Evolutionary conservation across 1,140 invertebrate genomes (phyloP), one percentile per base, ranked within the genome.

Genomic region (Laupala kohalensis): DNA sequence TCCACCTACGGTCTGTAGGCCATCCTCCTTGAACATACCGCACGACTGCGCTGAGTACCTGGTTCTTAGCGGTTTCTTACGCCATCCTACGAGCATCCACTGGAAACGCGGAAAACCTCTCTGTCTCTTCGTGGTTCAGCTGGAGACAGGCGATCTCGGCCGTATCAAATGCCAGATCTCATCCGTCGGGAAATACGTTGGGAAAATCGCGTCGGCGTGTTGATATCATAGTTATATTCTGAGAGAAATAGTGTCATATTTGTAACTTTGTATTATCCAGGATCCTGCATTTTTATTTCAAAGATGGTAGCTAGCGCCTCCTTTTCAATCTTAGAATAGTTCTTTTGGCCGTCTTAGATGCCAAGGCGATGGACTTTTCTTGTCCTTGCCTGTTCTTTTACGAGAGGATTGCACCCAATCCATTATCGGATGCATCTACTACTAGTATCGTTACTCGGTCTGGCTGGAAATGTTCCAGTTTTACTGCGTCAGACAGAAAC

Each of bases 171-270:
- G 19, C 3, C 5, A 28, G 26, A 3, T 6, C 25, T 25, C 19
- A 28, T 68, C 25, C 67, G 2, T 5, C 25, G 2, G 67, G 67
- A 1, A 68, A 4, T 4, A 23, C 27, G n/a, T n/a, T n/a, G n/a
- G n/a, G 37, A 73, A 75, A 4, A 77, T 69, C 1, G 72, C 74
- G 26, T 76, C 76, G 0, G 72, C 69, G 73, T 76, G 9, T 62
- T 25, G 13, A 71, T 69, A 5, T 53, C 26, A 67, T 75, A 76
- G n/a, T 74, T 63, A 71, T 71, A 76, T n/a, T 74, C 74, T 29
- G 73, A 69, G 13, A 76, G 28, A 5, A 71, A 68, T 23, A 76
- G 29, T 23, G 67, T 73, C 75, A 2, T 6, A 68, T 3, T n/a
- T 28, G n/a, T 25, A 19, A 19, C 2, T 23, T n/a, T 25, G 27